Evolutionary conservation across 2,113 vertebrate genomes (phyloP).

Genomic region (Ammospiza nelsoni): DNA sequence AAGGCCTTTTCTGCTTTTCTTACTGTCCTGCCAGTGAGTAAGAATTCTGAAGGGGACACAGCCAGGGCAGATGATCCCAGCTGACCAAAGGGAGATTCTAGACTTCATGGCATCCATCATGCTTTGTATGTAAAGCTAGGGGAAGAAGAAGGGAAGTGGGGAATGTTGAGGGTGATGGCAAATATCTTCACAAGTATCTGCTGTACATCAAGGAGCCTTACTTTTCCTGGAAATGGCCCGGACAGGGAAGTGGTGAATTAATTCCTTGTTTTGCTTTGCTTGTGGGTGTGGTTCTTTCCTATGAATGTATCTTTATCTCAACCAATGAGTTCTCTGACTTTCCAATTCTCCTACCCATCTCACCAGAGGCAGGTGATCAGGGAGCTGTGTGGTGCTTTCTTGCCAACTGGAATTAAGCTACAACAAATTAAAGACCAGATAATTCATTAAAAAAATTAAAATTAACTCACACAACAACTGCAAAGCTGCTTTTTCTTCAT

Average conservation of each 20-base stretch:
- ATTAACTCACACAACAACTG: background rate
- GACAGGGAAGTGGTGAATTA: background rate
- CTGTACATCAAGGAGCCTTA: background rate
- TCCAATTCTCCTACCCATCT: accelerated
- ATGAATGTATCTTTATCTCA: background rate
- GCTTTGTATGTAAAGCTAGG: background rate
- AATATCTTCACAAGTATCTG: background rate
- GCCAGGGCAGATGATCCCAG: background rate
- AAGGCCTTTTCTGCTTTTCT: background rate
- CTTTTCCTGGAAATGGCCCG: background rate
- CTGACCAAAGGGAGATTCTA: background rate
- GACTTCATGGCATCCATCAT: background rate
- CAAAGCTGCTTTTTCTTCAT: background rate
- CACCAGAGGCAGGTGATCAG: background rate
- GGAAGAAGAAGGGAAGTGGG: background rate
- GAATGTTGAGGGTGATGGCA: background rate
- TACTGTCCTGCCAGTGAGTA: background rate
- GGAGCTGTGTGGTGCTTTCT: background rate
- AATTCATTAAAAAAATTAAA: background rate
- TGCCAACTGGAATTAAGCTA: background rate
- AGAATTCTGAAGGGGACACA: background rate
- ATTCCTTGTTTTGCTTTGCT: background rate
- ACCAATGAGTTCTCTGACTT: background rate
- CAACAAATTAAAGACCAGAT: background rate
- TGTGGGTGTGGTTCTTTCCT: background rate